These are phyloP conservation scores for Acrobasis consociella DNA, from an alignment of 2,888 invertebrate species.

Conservation along the genomic window DNA sequence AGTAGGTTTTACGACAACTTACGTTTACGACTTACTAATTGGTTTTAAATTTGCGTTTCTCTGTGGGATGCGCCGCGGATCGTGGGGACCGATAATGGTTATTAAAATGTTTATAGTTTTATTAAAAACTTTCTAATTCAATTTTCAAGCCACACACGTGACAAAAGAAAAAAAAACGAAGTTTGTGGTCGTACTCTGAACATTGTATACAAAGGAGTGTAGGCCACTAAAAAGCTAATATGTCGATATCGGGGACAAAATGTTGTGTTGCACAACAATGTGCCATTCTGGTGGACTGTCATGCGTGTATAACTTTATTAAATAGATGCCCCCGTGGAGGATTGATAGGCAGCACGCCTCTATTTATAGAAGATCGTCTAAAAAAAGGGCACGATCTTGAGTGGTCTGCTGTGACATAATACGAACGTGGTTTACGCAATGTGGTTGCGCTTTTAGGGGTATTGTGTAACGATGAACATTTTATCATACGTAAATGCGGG, in stretches of 20 bases:
- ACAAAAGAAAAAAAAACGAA: conserved; percentile 26
- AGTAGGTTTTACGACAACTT: conserved; percentile 38
- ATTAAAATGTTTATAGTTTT: conserved; percentile 41
- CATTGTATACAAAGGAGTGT: conserved; percentile 49
- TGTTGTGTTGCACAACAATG: conserved; percentile 69
- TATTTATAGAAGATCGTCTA: conserved; percentile 33
- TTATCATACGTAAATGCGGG: no score
- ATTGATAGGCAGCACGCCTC: conserved; percentile 60
- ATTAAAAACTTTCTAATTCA: conserved; percentile 57
- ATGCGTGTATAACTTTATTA: conserved; percentile 72
- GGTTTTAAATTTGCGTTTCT: conserved; percentile 65
- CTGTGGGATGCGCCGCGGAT: conserved; percentile 62
- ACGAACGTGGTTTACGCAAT: neutral
- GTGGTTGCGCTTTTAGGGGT: neutral
- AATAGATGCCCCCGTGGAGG: conserved; percentile 64
- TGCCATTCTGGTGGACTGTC: conserved; percentile 55
- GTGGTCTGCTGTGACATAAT: conserved; percentile 27
- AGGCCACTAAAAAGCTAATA: conserved; percentile 68
- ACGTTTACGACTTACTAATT: conserved; percentile 58
- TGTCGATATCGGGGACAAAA: conserved; percentile 59
- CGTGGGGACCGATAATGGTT: conserved; percentile 54
- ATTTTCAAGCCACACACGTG: conserved; percentile 42
- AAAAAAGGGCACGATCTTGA: conserved; percentile 28
- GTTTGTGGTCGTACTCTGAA: conserved; percentile 42
- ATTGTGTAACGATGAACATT: neutral